These are phyloP conservation scores for Micromys minutus DNA, from an alignment of 2,113 vertebrate genomes.

Conservation along the genomic window DNA sequence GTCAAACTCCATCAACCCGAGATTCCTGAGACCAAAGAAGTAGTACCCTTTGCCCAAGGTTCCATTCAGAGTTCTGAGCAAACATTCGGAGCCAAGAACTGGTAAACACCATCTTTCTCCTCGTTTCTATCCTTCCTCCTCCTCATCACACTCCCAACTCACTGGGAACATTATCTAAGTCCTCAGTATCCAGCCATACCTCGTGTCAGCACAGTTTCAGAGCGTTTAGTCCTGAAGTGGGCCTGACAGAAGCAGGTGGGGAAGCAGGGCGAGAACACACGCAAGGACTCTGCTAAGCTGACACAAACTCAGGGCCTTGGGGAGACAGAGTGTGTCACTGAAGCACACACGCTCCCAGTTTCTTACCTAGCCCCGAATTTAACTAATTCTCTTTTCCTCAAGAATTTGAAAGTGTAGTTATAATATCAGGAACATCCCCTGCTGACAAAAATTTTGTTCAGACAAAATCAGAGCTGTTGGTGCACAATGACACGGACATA, in stretches of 20 bases:
- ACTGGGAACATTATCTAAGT: not conserved
- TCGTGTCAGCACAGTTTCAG: not conserved
- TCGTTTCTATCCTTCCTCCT: constrained; percentile 8
- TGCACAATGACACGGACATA: not conserved
- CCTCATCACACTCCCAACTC: not conserved
- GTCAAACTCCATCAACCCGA: constrained; percentile 12
- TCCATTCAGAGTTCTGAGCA: constrained; percentile 24
- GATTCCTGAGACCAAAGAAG: constrained; percentile 51
- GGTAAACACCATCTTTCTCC: not conserved
- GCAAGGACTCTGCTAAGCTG: not conserved
- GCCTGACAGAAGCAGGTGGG: not conserved
- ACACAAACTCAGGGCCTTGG: not conserved
- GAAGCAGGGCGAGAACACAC: not conserved
- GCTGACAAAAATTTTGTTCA: too few relatives aligned
- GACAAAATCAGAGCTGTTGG: constrained; percentile 28
- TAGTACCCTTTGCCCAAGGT: constrained; percentile 41
- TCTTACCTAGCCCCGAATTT: not conserved
- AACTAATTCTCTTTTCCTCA: not conserved
- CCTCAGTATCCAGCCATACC: not conserved
- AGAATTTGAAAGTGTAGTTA: not conserved
- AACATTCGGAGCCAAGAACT: not conserved
- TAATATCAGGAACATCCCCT: too few relatives aligned
- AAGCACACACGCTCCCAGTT: not conserved
- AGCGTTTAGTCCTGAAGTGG: constrained; percentile 9
- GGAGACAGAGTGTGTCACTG: not conserved